Conservation (phyloP, 1,140 invertebrate genomes). For the Heliconius congener region DNA sequence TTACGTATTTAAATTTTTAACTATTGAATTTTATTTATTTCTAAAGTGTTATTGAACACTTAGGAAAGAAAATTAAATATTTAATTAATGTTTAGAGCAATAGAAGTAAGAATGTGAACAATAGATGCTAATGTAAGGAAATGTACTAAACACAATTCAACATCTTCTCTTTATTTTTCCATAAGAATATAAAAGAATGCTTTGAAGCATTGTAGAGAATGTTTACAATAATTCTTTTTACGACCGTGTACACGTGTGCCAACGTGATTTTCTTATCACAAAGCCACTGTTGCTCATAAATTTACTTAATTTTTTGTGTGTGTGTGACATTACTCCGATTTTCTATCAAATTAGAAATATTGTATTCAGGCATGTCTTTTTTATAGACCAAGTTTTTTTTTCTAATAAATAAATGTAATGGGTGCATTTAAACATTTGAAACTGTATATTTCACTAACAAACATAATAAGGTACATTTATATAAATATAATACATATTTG, state of each 20-base stretch:
- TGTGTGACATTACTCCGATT: background rate
- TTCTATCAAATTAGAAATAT: background rate
- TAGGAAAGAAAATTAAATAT: no score
- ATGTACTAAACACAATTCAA: background rate
- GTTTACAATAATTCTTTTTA: constrained; percentile 23
- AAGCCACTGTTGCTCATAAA: background rate
- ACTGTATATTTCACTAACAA: background rate
- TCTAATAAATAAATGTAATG: background rate
- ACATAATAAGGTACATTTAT: background rate
- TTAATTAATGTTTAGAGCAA: background rate
- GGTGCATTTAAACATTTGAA: background rate
- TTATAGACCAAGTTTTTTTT: background rate
- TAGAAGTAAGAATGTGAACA: background rate
- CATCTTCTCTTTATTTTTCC: background rate
- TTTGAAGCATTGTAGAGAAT: constrained; percentile 1
- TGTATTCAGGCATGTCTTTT: background rate
- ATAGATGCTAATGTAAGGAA: background rate
- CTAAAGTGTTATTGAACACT: no score
- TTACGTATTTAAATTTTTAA: no score
- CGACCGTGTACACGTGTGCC: constrained; percentile 26
- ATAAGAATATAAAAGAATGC: background rate
- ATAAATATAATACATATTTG: no score
- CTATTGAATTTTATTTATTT: no score
- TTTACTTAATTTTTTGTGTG: background rate
- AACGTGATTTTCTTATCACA: constrained; percentile 34